These are phyloP conservation scores for Seira ritae DNA, from an alignment of 2,888 invertebrate species.

Conservation along the genomic window DNA sequence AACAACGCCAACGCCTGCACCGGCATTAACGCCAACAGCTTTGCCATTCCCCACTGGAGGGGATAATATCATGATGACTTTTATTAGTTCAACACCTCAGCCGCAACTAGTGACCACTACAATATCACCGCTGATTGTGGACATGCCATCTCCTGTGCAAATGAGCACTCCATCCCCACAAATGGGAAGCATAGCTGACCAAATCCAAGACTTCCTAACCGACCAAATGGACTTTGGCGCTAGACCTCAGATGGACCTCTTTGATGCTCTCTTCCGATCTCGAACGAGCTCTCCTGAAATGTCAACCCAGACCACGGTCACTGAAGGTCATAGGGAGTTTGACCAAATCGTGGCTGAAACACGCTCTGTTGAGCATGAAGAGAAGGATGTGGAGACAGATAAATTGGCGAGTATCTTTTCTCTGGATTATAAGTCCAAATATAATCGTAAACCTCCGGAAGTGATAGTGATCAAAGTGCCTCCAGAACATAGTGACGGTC, in stretches of 20 bases:
- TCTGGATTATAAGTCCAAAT: conserved; percentile 31
- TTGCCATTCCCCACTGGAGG: too few relatives aligned
- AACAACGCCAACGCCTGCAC: background rate
- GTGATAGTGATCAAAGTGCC: conserved; percentile 54
- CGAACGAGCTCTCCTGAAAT: conserved; percentile 18
- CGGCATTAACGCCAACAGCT: background rate
- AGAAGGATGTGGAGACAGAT: conserved; percentile 33
- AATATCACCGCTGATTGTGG: background rate
- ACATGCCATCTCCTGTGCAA: background rate
- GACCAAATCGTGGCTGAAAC: conserved; percentile 24
- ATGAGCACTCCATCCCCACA: background rate
- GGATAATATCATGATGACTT: conserved; percentile 27
- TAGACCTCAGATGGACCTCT: conserved; percentile 23
- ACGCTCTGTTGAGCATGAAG: background rate
- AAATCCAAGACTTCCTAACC: conserved; percentile 43
- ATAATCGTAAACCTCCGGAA: conserved; percentile 34
- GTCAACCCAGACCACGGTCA: too few relatives aligned
- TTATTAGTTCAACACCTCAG: conserved; percentile 35
- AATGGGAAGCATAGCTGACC: background rate
- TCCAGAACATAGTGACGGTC: conserved; percentile 43
- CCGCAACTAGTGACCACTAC: conserved; percentile 7
- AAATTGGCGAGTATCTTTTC: conserved; percentile 49
- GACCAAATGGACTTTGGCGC: conserved; percentile 54
- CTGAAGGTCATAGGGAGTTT: background rate
- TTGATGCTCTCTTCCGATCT: conserved; percentile 26